Conservation (phyloP, 1,140 invertebrate species). For the Cydia amplana region DNA sequence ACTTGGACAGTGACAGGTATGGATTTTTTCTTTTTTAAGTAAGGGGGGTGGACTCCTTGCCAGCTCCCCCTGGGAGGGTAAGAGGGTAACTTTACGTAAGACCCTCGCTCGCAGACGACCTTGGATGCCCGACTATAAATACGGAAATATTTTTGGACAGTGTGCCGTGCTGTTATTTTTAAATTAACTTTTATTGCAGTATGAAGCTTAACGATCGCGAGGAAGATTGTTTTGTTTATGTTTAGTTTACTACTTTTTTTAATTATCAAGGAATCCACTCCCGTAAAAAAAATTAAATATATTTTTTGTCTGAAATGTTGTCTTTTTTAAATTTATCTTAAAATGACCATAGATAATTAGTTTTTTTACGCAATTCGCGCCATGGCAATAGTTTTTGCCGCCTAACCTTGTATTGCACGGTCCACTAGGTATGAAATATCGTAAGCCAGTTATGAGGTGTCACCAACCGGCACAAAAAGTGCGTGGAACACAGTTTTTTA, state of each 20-base stretch:
- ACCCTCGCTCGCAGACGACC: conserved; percentile 70
- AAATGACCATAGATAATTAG: conserved; percentile 31
- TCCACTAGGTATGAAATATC: conserved; percentile 51
- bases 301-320: conserved; percentile 43
- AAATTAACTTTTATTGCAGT: conserved; percentile 45
- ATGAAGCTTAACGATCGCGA: conserved; percentile 15
- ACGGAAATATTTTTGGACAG: conserved; percentile 73
- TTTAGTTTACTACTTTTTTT: not conserved
- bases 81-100: conserved; percentile 63
- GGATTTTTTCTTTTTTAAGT: conserved; percentile 54
- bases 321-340: conserved; percentile 27
- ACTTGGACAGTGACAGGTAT: conserved; percentile 70
- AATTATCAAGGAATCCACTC: conserved; percentile 38
- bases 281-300: conserved; percentile 20
- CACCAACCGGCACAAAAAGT: conserved; percentile 25
- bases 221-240: not conserved
- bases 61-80: conserved; percentile 39
- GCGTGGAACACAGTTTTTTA: conserved; percentile 10
- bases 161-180: conserved; percentile 46
- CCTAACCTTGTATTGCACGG: conserved; percentile 51
- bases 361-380: conserved; percentile 36
- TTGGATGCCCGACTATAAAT: conserved; percentile 73
- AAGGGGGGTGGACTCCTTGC: conserved; percentile 46
- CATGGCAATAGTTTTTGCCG: conserved; percentile 47
- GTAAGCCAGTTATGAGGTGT: conserved; percentile 35